Percentiles rank a stretch among this genome's conserved stretches.
These are phyloP conservation scores for Nephrocerus scutellatus DNA, from an alignment of 2,888 invertebrate genomes.

Conservation along the genomic window DNA sequence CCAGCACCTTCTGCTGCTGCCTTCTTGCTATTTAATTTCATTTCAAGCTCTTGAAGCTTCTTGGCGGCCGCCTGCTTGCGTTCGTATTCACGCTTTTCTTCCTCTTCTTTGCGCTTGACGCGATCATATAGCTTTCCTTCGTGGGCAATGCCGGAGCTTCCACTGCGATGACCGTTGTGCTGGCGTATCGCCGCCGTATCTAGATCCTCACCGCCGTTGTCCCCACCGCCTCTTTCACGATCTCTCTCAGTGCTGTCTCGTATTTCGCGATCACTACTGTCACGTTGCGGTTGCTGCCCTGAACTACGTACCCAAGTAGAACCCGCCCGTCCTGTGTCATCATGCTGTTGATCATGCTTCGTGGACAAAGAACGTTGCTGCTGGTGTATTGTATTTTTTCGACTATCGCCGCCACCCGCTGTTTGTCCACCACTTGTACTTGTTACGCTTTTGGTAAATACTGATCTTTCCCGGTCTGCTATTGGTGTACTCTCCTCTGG, in stretches of 20 bases:
- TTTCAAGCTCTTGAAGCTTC: conserved; percentile 62
- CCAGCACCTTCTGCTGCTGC: conserved; percentile 30
- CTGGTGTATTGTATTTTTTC: conserved; percentile 28
- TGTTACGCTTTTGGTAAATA: conserved; percentile 23
- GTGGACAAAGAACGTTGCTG: conserved; percentile 18
- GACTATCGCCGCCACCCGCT: conserved; percentile 22
- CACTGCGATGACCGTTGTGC: conserved; percentile 45
- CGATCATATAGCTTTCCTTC: conserved; percentile 74
- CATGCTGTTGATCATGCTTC: conserved; percentile 22
- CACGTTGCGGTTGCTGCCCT: conserved; percentile 21
- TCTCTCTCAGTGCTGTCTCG: conserved; percentile 24
- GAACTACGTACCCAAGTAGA: conserved; percentile 11
- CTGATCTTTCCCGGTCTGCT: conserved; percentile 27
- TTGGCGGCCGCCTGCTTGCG: conserved; percentile 56
- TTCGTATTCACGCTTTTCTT: conserved; percentile 70
- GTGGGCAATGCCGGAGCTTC: conserved; percentile 50
- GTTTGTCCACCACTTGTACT: conserved; percentile 12
- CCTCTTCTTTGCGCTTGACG: conserved; percentile 80
- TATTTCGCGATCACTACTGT: conserved; percentile 24
- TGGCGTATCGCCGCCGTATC: conserved; percentile 26
- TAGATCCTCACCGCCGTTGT: conserved; percentile 19
- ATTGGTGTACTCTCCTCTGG: conserved; percentile 31
- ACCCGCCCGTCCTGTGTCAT: conserved; percentile 23
- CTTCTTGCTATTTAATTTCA: conserved; percentile 57
- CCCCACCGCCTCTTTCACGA: conserved; percentile 26